Percentiles rank a stretch among this genome's conserved stretches.
These are phyloP conservation scores for Cercocebus atys DNA, from an alignment of 2,113 vertebrate species.

Conservation along the genomic window DNA sequence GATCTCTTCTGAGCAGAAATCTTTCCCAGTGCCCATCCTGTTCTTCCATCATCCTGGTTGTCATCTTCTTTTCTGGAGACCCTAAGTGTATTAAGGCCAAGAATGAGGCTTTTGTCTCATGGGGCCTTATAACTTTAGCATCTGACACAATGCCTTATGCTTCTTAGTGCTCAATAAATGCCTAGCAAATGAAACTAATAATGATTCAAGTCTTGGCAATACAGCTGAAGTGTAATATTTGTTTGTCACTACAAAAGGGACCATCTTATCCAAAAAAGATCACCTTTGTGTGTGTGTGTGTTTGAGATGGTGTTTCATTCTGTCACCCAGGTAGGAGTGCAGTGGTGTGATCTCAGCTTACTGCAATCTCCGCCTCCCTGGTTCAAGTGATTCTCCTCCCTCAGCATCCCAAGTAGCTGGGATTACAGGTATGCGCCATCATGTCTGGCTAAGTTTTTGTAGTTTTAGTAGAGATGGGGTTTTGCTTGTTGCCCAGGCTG, in stretches of 20 bases:
- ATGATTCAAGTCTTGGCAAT: not conserved
- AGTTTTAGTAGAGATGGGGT: too few relatives aligned
- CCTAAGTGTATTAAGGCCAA: not conserved
- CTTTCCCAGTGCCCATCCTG: not conserved
- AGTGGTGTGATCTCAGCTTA: too few relatives aligned
- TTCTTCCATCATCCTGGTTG: rapidly evolving
- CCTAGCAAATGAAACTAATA: not conserved
- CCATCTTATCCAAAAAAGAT: not conserved
- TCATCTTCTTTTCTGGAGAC: not conserved
- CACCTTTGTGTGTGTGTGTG: not conserved
- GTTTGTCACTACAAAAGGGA: not conserved
- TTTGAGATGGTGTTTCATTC: too few relatives aligned
- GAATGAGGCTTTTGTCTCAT: not conserved
- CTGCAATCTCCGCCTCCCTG: too few relatives aligned
- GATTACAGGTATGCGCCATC: too few relatives aligned
- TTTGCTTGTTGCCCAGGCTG: too few relatives aligned
- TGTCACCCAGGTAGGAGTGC: too few relatives aligned
- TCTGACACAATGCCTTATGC: not conserved
- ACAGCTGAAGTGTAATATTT: not conserved
- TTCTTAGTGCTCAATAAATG: not conserved
- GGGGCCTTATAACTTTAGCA: not conserved
- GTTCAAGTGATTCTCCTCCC: too few relatives aligned
- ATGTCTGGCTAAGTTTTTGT: too few relatives aligned
- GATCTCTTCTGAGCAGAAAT: too few relatives aligned
- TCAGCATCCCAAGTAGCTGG: too few relatives aligned